Evolutionary conservation across 2,797 vertebrate species (phyloP).

Genomic region (Diceros bicornis): DNA sequence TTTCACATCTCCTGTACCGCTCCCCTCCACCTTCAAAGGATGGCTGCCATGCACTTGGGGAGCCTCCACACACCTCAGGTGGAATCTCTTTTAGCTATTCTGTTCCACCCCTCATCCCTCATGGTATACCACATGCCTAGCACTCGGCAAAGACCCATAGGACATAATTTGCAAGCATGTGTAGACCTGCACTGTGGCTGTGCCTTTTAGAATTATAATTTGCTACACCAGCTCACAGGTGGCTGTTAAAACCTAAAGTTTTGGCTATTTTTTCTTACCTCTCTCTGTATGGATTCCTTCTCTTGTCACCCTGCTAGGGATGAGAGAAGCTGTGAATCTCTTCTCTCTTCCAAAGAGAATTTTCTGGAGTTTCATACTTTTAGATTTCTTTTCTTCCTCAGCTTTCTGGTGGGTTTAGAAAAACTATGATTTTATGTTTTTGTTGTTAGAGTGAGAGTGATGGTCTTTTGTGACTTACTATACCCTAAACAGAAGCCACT

Average conservation of each 20-base stretch:
- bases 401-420: not conserved
- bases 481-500: not conserved
- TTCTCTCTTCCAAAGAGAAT: not conserved
- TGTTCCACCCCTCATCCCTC: not conserved
- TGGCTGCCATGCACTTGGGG: not conserved
- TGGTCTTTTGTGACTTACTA: not conserved
- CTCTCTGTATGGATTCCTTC: not conserved
- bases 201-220: not conserved
- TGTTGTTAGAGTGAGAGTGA: not conserved
- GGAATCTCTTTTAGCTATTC: not conserved
- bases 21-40: not conserved
- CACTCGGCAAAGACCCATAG: not conserved
- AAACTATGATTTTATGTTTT: constrained; percentile 19
- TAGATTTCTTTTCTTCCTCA: not conserved
- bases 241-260: not conserved
- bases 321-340: not conserved
- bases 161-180: not conserved
- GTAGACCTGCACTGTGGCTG: not conserved
- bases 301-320: not conserved
- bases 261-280: not conserved
- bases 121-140: not conserved
- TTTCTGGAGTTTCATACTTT: not conserved
- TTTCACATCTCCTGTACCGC: not conserved
- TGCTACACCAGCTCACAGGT: not conserved
- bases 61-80: not conserved